Evolutionary conservation across 2,888 invertebrate genomes (phyloP).

Genomic region (Crocallis elinguaria): DNA sequence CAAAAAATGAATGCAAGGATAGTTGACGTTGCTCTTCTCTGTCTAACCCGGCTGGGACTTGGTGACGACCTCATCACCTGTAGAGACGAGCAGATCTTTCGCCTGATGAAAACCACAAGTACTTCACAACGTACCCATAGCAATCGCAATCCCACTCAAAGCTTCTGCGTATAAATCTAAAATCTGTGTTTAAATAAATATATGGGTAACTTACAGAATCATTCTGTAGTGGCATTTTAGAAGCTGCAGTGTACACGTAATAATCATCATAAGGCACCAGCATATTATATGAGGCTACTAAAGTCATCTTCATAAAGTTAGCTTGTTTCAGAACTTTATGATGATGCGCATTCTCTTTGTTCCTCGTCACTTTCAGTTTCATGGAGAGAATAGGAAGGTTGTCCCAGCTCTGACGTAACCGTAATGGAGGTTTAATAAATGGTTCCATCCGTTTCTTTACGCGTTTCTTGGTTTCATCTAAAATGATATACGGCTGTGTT

Average conservation of each 20-base stretch:
- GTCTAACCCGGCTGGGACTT: no score
- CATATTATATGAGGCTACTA: slow-evolving; percentile 68
- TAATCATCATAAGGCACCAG: slow-evolving; percentile 50
- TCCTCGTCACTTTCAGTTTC: slow-evolving; percentile 50
- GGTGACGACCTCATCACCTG: no score
- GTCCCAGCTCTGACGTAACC: slow-evolving; percentile 67
- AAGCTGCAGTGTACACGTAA: slow-evolving; percentile 57
- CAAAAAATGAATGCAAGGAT: no score
- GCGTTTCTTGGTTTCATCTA: slow-evolving; percentile 56
- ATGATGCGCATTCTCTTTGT: slow-evolving; percentile 52
- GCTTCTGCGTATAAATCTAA: no score
- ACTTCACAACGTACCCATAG: no score
- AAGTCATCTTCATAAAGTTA: slow-evolving; percentile 65
- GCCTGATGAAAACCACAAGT: no score
- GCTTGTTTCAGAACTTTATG: slow-evolving; percentile 57
- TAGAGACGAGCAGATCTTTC: no score
- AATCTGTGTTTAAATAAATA: no score
- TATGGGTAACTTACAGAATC: slow-evolving; percentile 59
- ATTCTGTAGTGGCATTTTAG: slow-evolving; percentile 55
- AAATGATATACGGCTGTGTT: slow-evolving; percentile 32
- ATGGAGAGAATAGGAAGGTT: slow-evolving; percentile 67
- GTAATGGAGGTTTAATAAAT: slow-evolving; percentile 44
- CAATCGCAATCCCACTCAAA: no score
- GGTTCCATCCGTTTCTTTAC: slow-evolving; percentile 69
- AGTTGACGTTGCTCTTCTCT: no score